These are phyloP conservation scores for Lutjanus campechanus DNA, from an alignment of 2,797 vertebrate species.

Conservation along the genomic window DNA sequence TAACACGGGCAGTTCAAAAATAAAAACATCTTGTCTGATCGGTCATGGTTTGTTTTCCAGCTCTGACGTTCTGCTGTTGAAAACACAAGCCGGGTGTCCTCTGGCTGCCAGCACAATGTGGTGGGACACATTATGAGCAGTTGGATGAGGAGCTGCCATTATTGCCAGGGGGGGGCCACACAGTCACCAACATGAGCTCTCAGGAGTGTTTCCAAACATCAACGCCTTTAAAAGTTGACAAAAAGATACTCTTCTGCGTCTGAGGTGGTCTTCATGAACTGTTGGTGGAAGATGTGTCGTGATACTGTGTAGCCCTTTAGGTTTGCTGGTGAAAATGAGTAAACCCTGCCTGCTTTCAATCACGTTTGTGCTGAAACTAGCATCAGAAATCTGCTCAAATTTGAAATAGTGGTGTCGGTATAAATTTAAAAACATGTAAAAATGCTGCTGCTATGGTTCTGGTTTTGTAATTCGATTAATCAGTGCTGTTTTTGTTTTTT, in stretches of 20 bases:
- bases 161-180: constrained; percentile 53
- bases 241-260: not conserved
- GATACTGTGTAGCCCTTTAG: constrained; percentile 71
- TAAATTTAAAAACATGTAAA: not conserved
- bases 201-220: not conserved
- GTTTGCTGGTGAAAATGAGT: constrained; percentile 77
- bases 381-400: constrained; percentile 16
- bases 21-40: constrained; percentile 9
- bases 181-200: constrained; percentile 37
- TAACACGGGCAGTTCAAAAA: constrained; percentile 35
- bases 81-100: constrained; percentile 38
- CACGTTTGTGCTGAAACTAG: constrained; percentile 47
- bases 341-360: constrained; percentile 34
- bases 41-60: not conserved
- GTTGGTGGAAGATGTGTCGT: constrained; percentile 4
- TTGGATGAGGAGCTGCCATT: constrained; percentile 59
- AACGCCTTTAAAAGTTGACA: not conserved
- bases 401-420: not conserved
- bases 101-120: constrained; percentile 2
- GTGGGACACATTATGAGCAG: constrained; percentile 9
- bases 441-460: constrained; percentile 9
- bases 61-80: constrained; percentile 12
- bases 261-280: not conserved
- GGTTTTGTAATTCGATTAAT: constrained; percentile 7
- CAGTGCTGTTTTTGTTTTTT: constrained; percentile 20